phyloP scores from a whole-genome alignment of 2,113 vertebrate species.

The Channa argus region DNA sequence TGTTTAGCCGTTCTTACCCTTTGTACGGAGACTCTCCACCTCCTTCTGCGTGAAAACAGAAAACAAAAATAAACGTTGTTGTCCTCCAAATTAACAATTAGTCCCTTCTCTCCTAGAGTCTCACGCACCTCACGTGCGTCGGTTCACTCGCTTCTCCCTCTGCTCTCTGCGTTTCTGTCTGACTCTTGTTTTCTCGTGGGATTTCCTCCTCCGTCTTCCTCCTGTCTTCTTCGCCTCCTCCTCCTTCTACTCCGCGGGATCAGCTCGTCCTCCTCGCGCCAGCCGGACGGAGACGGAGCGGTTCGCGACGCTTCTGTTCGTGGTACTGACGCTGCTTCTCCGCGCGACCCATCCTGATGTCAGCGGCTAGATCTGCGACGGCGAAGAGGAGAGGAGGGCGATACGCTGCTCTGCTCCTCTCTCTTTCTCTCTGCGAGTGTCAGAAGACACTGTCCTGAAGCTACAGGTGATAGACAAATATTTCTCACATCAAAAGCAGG shows the following conservation, averaged over 20 bases:
- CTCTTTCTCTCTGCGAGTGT: constrained; percentile 9
- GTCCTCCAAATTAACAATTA: constrained; percentile 47
- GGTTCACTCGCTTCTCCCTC: constrained; percentile 24
- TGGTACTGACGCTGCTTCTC: constrained; percentile 35
- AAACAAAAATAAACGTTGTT: not conserved
- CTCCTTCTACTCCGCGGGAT: constrained; percentile 7
- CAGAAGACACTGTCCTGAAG: not conserved
- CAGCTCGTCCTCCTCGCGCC: constrained; percentile 64
- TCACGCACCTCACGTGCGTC: constrained; percentile 56
- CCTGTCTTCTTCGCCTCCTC: constrained; percentile 15
- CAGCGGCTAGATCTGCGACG: constrained; percentile 7
- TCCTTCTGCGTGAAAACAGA: constrained; percentile 1
- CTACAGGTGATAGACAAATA: constrained; percentile 33
- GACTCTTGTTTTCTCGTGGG: constrained; percentile 58
- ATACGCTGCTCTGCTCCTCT: not conserved
- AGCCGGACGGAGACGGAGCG: constrained; percentile 48
- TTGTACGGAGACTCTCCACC: constrained; percentile 17
- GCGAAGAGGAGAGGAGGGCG: not conserved
- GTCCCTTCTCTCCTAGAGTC: constrained; percentile 45
- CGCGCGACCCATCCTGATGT: constrained; percentile 50
- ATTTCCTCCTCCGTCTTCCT: constrained; percentile 51
- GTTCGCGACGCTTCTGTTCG: constrained; percentile 23
- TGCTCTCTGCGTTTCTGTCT: constrained; percentile 24
- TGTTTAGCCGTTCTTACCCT: constrained; percentile 52
- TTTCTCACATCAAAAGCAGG: too few relatives aligned